These are phyloP conservation scores for Pseudotriccus pelzelni DNA, from an alignment of 2,797 vertebrate species.

Conservation along the genomic window DNA sequence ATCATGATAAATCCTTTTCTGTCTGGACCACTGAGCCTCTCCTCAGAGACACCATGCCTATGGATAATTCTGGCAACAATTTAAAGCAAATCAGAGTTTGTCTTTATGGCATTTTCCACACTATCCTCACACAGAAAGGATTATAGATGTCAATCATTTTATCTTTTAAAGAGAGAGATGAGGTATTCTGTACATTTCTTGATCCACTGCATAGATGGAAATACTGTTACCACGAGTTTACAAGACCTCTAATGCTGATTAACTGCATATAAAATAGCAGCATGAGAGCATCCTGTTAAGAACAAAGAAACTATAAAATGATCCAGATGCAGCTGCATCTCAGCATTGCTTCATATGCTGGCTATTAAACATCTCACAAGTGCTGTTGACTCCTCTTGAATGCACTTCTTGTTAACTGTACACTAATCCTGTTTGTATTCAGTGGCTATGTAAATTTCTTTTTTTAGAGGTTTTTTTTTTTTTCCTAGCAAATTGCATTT, in stretches of 20 bases:
- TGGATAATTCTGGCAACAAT: neutral
- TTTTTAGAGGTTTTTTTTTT: neutral
- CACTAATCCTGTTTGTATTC: constrained; percentile 27
- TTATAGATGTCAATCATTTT: neutral
- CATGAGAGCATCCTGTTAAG: constrained; percentile 19
- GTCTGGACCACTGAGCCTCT: neutral
- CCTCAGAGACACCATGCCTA: neutral
- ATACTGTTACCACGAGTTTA: neutral
- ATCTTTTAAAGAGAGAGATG: neutral
- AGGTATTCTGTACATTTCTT: neutral
- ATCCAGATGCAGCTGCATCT: constrained; percentile 47
- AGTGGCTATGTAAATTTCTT: constrained; percentile 34
- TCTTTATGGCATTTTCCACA: neutral
- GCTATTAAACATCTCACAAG: constrained; percentile 48
- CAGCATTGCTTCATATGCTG: constrained; percentile 9
- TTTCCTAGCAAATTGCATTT: constrained; percentile 18
- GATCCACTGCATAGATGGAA: neutral
- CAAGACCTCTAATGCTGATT: constrained; percentile 24
- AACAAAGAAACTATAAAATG: constrained; percentile 49
- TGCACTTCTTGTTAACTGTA: constrained; percentile 18
- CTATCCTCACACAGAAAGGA: neutral
- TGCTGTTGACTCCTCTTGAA: constrained; percentile 23
- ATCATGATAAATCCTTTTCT: neutral
- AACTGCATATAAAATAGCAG: constrained; percentile 35
- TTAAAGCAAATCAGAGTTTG: neutral